These are phyloP conservation scores for Condylura cristata DNA, from an alignment of 2,113 vertebrate species.

Conservation along the genomic window DNA sequence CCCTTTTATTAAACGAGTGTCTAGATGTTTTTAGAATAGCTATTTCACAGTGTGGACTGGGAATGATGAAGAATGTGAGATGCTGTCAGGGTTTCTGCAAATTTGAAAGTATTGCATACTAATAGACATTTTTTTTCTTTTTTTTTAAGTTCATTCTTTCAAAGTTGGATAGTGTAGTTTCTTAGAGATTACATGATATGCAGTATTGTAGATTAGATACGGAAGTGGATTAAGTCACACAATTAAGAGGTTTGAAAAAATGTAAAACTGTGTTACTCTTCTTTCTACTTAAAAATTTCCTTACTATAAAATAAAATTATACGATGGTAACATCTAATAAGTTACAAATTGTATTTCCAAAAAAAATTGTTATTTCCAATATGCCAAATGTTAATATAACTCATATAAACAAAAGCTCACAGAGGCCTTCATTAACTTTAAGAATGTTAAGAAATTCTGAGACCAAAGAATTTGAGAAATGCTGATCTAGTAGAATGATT, in stretches of 20 bases:
- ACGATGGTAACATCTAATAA: not conserved
- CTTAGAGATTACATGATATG: not conserved
- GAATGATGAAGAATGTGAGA: not conserved
- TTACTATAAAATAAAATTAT: not conserved
- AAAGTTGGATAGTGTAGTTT: not conserved
- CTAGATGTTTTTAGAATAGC: not conserved
- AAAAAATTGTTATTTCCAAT: too few relatives aligned
- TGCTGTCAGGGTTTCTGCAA: not conserved
- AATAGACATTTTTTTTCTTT: not conserved
- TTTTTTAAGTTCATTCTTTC: not conserved
- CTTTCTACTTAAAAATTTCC: not conserved
- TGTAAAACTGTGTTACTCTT: not conserved
- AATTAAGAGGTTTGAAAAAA: not conserved
- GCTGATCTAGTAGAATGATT: not conserved
- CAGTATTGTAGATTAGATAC: not conserved
- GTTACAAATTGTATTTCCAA: too few relatives aligned
- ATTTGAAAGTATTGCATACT: not conserved
- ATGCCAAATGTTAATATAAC: not conserved
- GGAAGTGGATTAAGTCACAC: not conserved
- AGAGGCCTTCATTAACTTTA: not conserved
- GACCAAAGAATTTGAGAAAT: not conserved
- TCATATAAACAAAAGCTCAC: not conserved
- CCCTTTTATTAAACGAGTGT: not conserved
- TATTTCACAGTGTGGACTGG: not conserved
- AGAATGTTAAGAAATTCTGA: not conserved